Evolutionary conservation across 2,113 vertebrate genomes (phyloP).

Genomic region (Phocoena sinus): DNA sequence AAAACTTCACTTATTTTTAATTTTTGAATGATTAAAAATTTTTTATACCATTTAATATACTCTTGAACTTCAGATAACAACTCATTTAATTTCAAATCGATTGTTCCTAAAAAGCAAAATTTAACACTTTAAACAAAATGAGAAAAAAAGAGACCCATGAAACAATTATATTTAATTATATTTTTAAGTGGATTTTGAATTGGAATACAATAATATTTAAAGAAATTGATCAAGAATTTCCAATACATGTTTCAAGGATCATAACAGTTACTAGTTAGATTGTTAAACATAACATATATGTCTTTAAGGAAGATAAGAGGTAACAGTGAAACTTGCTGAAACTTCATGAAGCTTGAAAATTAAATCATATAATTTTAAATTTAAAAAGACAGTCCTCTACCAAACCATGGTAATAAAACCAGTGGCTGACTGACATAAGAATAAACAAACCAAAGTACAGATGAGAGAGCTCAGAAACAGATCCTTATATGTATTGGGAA

Average conservation of each 20-base stretch:
- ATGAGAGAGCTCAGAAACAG: background rate
- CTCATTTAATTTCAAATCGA: background rate
- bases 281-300: background rate
- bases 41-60: background rate
- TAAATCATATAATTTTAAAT: background rate
- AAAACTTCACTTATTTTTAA: background rate
- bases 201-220: background rate
- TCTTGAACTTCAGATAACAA: background rate
- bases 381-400: background rate
- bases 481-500: background rate
- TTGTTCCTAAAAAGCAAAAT: background rate
- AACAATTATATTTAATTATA: background rate
- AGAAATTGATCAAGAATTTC: background rate
- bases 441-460: background rate
- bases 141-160: background rate
- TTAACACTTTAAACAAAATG: background rate
- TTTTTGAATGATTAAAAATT: background rate
- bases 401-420: background rate
- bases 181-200: background rate
- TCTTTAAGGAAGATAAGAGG: background rate
- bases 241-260: background rate
- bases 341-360: background rate
- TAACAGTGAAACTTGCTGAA: background rate
- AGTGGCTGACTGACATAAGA: background rate
- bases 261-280: background rate